Percentiles rank a stretch among this genome's conserved stretches.
These are phyloP conservation scores for Lithophane ornitopus DNA, from an alignment of 2,888 invertebrate genomes.

Conservation along the genomic window DNA sequence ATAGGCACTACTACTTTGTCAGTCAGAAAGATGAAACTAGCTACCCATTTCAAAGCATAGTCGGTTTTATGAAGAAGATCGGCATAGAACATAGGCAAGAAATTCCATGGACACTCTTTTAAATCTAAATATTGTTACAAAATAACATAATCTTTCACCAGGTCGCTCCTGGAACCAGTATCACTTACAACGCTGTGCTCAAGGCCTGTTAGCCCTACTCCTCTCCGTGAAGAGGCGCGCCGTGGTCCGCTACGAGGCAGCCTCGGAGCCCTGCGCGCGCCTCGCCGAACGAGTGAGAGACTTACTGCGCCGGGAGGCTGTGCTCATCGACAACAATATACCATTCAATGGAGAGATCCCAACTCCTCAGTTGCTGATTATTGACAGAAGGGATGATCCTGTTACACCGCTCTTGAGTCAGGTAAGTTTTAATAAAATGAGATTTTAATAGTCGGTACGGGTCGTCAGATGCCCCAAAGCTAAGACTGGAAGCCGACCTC, in stretches of 20 bases:
- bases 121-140: too few relatives aligned
- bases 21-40: too few relatives aligned
- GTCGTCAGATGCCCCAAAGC: neutral
- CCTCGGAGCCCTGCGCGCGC: conserved; percentile 95
- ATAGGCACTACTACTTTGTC: too few relatives aligned
- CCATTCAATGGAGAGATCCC: conserved; percentile 94
- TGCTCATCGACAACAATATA: conserved; percentile 95
- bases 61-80: too few relatives aligned
- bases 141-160: conserved; percentile 63
- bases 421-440: conserved; percentile 77
- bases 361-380: conserved; percentile 95
- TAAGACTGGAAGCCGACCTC: neutral
- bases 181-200: conserved; percentile 94
- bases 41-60: too few relatives aligned
- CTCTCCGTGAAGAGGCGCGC: conserved; percentile 98
- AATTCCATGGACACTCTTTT: too few relatives aligned
- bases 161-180: conserved; percentile 94
- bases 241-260: conserved; percentile 96
- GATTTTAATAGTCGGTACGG: neutral
- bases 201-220: conserved; percentile 96
- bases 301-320: conserved; percentile 96
- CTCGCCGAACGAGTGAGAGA: conserved; percentile 96
- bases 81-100: too few relatives aligned
- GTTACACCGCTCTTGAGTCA: conserved; percentile 98
- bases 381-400: conserved; percentile 98